Conservation (phyloP, 2,888 invertebrate genomes). For the Sesamia inferens region DNA sequence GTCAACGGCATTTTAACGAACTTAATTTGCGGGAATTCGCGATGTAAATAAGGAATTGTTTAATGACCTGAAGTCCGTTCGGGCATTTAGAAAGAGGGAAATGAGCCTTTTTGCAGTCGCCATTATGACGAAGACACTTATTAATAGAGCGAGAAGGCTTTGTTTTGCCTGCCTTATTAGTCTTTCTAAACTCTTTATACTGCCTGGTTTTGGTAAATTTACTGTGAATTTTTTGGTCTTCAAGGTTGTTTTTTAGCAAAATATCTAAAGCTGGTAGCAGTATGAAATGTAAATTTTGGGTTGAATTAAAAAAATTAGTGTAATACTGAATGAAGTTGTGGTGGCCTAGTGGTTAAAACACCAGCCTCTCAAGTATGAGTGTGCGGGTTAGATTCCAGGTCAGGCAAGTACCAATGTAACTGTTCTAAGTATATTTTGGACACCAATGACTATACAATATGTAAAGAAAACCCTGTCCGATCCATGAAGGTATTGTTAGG, state of each 20-base stretch:
- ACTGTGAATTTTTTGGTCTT: not conserved
- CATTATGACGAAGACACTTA: conserved; percentile 59
- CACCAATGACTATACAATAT: no score
- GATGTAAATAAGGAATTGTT: conserved; percentile 74
- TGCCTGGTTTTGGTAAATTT: conserved; percentile 18
- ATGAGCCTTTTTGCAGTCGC: conserved; percentile 46
- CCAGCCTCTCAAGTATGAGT: no score
- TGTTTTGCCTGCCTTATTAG: conserved; percentile 30
- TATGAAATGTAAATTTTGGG: not conserved
- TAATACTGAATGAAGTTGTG: not conserved
- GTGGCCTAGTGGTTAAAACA: no score
- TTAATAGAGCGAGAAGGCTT: conserved; percentile 50
- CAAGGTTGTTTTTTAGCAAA: not conserved
- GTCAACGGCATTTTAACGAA: conserved; percentile 67
- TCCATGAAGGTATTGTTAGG: no score
- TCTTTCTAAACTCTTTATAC: conserved; percentile 36
- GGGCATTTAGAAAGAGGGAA: conserved; percentile 64
- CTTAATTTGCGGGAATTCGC: conserved; percentile 73
- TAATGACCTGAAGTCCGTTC: conserved; percentile 68
- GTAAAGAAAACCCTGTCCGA: no score
- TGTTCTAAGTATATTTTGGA: no score
- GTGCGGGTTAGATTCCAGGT: no score
- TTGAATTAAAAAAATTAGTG: not conserved
- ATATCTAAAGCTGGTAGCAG: not conserved
- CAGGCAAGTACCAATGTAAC: no score